Conservation (phyloP, 1,140 invertebrate species). For the Ceratosolen solmsi region DNA sequence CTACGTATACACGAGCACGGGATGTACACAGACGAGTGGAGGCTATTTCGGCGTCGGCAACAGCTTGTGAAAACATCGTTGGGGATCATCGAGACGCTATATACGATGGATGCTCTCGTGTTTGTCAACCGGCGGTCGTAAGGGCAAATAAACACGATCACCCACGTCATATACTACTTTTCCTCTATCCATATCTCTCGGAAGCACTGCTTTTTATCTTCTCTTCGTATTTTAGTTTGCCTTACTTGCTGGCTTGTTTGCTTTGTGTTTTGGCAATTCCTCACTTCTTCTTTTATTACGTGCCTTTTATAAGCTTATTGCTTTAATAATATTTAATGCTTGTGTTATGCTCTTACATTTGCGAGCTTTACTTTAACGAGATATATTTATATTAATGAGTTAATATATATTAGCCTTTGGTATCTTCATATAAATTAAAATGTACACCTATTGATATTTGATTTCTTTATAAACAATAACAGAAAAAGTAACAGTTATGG, state of each 20-base stretch:
- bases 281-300: not conserved
- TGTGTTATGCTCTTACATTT: not conserved
- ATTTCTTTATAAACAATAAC: not conserved
- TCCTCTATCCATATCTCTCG: not conserved
- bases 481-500: not conserved
- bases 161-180: constrained; percentile 29
- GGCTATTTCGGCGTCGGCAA: constrained; percentile 30
- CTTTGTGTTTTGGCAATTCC: too few relatives aligned
- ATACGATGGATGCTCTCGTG: constrained; percentile 46
- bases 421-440: not conserved
- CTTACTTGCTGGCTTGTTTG: not conserved
- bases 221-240: not conserved
- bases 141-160: constrained; percentile 63
- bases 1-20: not conserved
- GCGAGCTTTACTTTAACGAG: not conserved
- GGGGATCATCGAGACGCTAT: constrained; percentile 46
- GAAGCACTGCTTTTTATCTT: constrained; percentile 31
- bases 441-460: not conserved
- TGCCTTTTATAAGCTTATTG: not conserved
- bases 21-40: constrained; percentile 34
- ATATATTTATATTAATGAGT: too few relatives aligned
- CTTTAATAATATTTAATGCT: not conserved
- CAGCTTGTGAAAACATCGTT: constrained; percentile 61
- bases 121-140: constrained; percentile 64
- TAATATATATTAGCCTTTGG: too few relatives aligned